phyloP scores from a whole-genome alignment of 2,113 vertebrate species.

The Nibea coibor region DNA sequence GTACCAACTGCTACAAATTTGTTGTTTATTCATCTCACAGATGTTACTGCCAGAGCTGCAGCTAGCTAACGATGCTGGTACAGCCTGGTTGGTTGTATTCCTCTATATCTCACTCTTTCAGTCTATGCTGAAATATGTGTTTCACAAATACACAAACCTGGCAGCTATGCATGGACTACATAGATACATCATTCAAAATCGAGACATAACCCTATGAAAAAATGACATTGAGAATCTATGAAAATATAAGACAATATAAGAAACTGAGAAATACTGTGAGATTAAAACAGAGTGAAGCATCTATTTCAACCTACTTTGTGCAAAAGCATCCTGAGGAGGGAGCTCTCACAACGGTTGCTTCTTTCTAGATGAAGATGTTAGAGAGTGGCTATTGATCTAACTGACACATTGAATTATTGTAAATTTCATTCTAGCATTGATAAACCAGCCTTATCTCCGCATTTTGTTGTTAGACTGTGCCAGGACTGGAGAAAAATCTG shows the following conservation, averaged over 20 bases:
- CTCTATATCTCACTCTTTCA: background rate
- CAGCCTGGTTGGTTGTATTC: background rate
- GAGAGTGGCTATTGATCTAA: no score
- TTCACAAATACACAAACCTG: background rate
- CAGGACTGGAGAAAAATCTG: no score
- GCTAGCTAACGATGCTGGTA: background rate
- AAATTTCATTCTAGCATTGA: no score
- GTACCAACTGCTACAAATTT: background rate
- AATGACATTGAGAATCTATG: background rate
- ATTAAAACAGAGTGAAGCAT: background rate
- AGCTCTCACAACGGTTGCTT: background rate
- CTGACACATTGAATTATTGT: no score
- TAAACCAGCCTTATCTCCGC: no score
- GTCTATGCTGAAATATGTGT: no score
- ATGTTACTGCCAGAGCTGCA: background rate
- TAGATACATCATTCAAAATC: background rate
- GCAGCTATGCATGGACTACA: background rate
- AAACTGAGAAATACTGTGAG: background rate
- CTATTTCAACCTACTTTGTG: background rate
- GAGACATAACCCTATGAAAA: background rate
- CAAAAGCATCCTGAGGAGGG: background rate
- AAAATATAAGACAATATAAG: background rate
- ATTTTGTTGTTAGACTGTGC: no score
- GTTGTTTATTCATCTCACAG: background rate
- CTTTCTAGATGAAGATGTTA: background rate